Percentiles rank a stretch among this genome's conserved stretches.
Conservation (phyloP, 2,113 vertebrate genomes). For the Gambusia affinis region DNA sequence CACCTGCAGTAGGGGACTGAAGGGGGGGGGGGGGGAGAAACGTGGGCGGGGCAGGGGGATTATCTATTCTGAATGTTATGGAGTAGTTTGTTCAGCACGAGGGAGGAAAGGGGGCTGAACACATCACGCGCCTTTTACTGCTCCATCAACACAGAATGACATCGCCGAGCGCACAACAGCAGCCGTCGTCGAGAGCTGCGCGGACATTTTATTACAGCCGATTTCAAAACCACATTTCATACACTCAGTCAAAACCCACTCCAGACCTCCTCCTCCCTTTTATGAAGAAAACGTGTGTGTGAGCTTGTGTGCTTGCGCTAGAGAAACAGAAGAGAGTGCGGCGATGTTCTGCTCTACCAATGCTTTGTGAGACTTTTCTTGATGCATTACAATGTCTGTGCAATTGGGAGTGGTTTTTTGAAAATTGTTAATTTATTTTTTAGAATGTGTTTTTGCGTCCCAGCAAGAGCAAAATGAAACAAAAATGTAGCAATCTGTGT, state of each 20-base stretch:
- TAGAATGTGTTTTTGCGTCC: conserved; percentile 75
- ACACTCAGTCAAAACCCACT: conserved; percentile 55
- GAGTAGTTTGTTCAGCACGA: conserved; percentile 72
- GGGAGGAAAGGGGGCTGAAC: conserved; percentile 63
- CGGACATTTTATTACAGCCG: conserved; percentile 62
- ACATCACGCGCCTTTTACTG: conserved; percentile 68
- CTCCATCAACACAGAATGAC: conserved; percentile 67
- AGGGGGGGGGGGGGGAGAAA: conserved; percentile 40
- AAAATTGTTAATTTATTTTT: conserved; percentile 74
- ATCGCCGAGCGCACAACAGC: conserved; percentile 47
- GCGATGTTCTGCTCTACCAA: conserved; percentile 58
- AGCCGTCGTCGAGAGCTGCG: conserved; percentile 17
- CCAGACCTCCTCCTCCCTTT: conserved; percentile 48
- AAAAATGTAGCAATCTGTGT: conserved; percentile 78
- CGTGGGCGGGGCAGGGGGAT: conserved; percentile 15
- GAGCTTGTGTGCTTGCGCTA: conserved; percentile 26
- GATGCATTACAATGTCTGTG: conserved; percentile 66
- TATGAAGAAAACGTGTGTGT: conserved; percentile 44
- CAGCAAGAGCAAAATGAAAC: conserved; percentile 68
- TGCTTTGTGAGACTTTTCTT: conserved; percentile 71
- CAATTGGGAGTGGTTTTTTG: conserved; percentile 69
- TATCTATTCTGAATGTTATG: conserved; percentile 80
- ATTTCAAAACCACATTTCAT: conserved; percentile 58
- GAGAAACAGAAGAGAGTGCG: conserved; percentile 36
- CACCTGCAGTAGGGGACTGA: conserved; percentile 24